Conservation (phyloP, 2,113 vertebrate species). For the Corynorhinus townsendii region DNA sequence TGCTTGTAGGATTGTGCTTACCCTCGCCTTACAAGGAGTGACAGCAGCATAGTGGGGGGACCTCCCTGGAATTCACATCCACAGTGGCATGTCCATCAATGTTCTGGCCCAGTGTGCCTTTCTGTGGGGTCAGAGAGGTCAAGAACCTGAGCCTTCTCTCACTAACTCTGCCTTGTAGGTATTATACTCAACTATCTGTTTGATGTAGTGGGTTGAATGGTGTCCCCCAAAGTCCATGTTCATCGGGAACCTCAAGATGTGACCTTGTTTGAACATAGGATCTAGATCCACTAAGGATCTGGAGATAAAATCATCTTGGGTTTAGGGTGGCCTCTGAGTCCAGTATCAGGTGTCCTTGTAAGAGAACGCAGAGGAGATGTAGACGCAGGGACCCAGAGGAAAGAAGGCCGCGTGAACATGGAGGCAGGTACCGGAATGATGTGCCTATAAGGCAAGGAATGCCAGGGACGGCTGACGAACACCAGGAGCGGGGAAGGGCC, state of each 20-base stretch:
- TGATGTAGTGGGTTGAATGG: background rate
- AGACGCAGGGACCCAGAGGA: background rate
- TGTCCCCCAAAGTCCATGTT: background rate
- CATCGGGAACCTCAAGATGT: background rate
- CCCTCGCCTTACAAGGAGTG: background rate
- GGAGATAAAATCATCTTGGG: background rate
- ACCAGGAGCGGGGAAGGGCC: background rate
- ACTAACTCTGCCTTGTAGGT: background rate
- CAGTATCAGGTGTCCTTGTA: background rate
- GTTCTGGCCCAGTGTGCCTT: background rate
- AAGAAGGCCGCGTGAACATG: accelerated
- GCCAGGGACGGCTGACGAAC: accelerated
- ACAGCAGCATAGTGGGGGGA: background rate
- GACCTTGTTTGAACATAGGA: background rate
- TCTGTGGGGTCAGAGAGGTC: background rate
- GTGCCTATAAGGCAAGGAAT: accelerated
- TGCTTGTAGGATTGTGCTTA: too few species aligned
- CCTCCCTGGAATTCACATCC: background rate
- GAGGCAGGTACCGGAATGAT: background rate
- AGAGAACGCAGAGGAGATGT: background rate
- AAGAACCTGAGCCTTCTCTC: background rate
- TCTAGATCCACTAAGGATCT: background rate
- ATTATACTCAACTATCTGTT: background rate
- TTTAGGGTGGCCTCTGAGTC: background rate
- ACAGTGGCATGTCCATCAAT: accelerated